Evolutionary conservation across 2,888 invertebrate species (phyloP).

Genomic region (Acanthosepion pharaonis): DNA sequence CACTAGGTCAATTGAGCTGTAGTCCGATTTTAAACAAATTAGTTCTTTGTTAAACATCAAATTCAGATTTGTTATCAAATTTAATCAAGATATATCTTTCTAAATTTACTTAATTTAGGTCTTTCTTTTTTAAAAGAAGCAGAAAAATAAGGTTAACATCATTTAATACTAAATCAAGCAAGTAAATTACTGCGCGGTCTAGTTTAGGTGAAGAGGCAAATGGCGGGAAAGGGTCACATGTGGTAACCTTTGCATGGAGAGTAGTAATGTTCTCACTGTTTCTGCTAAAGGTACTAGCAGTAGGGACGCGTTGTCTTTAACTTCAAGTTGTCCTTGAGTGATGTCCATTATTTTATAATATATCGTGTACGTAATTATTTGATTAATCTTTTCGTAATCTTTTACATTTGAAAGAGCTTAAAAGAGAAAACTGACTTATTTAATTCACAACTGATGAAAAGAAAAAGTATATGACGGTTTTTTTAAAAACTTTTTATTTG

Average conservation of each 20-base stretch:
- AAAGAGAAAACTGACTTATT: too few relatives aligned
- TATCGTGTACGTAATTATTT: constrained; percentile 7
- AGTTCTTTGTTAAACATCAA: not conserved
- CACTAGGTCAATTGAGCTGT: not conserved
- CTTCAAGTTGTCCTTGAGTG: too few relatives aligned
- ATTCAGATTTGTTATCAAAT: not conserved
- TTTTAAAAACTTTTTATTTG: too few relatives aligned
- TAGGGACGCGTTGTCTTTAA: too few relatives aligned
- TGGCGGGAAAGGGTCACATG: not conserved
- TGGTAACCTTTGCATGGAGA: not conserved
- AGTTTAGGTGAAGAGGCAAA: not conserved
- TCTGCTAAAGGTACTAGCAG: not conserved
- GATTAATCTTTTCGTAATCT: not conserved
- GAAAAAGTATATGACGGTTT: too few relatives aligned
- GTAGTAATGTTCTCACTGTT: not conserved
- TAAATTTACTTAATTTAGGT: not conserved
- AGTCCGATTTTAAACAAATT: not conserved
- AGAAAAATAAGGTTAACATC: not conserved
- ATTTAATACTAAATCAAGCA: not conserved
- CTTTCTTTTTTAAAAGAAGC: not conserved
- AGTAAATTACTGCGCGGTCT: not conserved
- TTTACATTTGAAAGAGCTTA: too few relatives aligned
- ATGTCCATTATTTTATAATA: not conserved
- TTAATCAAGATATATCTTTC: not conserved
- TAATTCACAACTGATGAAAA: too few relatives aligned